Conservation (phyloP, 2,797 vertebrate species). For the Sebastes nivosus region DNA sequence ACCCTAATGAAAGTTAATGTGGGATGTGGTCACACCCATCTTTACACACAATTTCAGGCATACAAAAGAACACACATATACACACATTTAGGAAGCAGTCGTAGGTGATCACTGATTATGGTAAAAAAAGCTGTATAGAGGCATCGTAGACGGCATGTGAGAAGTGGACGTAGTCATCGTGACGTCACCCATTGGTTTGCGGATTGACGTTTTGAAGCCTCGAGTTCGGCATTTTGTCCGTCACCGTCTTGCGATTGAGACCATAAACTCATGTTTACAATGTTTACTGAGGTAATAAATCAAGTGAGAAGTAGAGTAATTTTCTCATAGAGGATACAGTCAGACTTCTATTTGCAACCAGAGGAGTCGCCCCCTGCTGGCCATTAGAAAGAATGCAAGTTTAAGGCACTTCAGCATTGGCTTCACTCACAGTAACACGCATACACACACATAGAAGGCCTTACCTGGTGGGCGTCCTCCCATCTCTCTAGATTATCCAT, state of each 20-base stretch:
- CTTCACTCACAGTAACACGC: background rate
- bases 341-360: background rate
- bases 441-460: background rate
- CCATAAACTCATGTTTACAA: background rate
- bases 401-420: too few relatives aligned
- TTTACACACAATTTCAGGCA: background rate
- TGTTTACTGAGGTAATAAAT: background rate
- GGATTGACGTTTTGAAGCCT: background rate
- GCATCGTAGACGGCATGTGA: background rate
- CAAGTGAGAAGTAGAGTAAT: background rate
- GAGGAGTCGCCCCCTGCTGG: background rate
- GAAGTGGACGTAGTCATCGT: background rate
- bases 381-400: too few relatives aligned
- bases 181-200: background rate
- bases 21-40: background rate
- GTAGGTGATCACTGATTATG: background rate
- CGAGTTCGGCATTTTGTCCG: background rate
- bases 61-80: background rate
- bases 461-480: conserved; percentile 97
- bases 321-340: background rate
- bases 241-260: background rate
- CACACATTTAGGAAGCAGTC: background rate
- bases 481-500: conserved; percentile 94
- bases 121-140: background rate
- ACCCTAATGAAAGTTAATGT: conserved; percentile 21